Base-by-base conservation (phyloP, 2,797 vertebrate genomes). In the Sebastes minor region DNA sequence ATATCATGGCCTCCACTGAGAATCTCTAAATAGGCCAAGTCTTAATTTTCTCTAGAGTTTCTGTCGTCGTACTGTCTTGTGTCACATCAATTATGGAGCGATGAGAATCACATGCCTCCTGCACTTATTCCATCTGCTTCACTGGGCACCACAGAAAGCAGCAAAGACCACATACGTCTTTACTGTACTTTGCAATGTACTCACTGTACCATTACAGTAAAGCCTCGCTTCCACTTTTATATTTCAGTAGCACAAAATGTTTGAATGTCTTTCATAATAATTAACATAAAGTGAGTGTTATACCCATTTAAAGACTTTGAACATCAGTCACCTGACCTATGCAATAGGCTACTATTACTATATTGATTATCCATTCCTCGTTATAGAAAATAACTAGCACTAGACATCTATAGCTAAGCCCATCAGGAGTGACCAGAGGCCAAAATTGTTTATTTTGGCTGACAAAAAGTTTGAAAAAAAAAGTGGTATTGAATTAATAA, bases 81-180 rank as follows among this genome's bases (percentile, higher is more conserved):
- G 85, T 91, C 93, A 90, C 92, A 93, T 94, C 90, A 94, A 94
- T 95, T 94, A 95, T 94, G 71, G 87, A 93, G 89, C 62, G 22
- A 93, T 84, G 88, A 89, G 89, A 84, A 91, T 88, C 88, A 89
- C 88, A 91, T 91, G 91, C 86, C 86, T 91, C 78, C 63, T 86
- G 85, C 84, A 82, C 84, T 85, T 78, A 87, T 90, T 92, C 86
- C 82, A 78, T 92, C 85, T 89, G 91, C 89, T 81, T 86, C 84
- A 72, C 76, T 85, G 90, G 80, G 57, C 74, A 64, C 52, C 46
- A 35, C 59, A 82, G 53, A 74, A 68, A 46, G 59, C 55, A 64
- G 63, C 69, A 28, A 72, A 53, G 53, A 63, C 42, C 22, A 61
- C 42, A 81, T 71, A 53, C 12, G 9, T 85, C 65, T 68, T 68